Evolutionary conservation across 2,113 vertebrate genomes (phyloP).

Genomic region (Eubucco bourcierii): DNA sequence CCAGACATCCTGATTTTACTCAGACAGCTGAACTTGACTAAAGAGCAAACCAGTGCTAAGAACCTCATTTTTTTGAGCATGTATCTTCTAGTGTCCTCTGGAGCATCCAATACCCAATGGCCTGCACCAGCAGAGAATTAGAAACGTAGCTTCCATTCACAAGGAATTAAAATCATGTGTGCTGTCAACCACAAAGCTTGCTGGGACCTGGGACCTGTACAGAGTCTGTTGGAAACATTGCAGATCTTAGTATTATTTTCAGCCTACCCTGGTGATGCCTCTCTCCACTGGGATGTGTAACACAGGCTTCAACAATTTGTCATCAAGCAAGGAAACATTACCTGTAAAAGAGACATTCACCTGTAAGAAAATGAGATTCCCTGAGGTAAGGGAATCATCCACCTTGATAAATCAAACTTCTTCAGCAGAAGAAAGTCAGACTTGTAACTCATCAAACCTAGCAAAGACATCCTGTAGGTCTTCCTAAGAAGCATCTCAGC

Average conservation of each 20-base stretch:
- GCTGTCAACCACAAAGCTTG: neutral
- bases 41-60: neutral
- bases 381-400: neutral
- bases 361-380: neutral
- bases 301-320: neutral
- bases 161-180: neutral
- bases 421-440: neutral
- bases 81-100: neutral
- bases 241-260: neutral
- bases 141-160: neutral
- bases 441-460: neutral
- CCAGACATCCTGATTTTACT: neutral
- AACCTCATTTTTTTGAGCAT: neutral
- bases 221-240: neutral
- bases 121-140: neutral
- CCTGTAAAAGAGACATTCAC: neutral
- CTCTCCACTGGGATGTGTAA: neutral
- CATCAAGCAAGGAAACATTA: neutral
- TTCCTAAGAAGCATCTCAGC: neutral
- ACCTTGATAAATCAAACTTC: conserved; percentile 7
- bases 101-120: neutral
- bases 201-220: neutral
- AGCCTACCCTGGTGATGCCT: neutral
- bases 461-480: neutral
- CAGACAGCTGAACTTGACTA: neutral